phyloP scores from a whole-genome alignment of 1,140 invertebrate genomes.

The Heliconius congener region DNA sequence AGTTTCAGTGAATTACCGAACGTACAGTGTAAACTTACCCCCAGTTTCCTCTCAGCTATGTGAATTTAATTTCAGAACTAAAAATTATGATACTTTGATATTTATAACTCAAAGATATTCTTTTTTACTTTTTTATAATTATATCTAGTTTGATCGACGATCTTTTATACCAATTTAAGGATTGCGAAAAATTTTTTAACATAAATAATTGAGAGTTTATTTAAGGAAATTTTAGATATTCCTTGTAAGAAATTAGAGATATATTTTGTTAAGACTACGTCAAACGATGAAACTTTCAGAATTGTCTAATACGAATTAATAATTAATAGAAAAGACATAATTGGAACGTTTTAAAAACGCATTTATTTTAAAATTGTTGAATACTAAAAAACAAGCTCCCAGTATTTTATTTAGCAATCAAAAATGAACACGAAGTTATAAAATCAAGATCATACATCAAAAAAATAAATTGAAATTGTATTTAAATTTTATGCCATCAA shows the following conservation, averaged over 20 bases:
- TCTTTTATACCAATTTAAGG: too few species aligned
- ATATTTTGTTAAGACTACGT: too few species aligned
- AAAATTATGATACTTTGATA: neutral
- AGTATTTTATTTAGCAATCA: neutral
- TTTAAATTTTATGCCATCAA: neutral
- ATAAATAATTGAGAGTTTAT: too few species aligned
- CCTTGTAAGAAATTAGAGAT: too few species aligned
- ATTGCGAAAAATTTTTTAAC: too few species aligned
- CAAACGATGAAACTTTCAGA: too few species aligned
- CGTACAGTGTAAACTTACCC: neutral
- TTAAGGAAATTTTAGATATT: too few species aligned
- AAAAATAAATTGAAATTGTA: neutral
- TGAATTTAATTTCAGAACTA: neutral
- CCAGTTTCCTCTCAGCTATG: neutral
- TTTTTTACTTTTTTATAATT: too few species aligned
- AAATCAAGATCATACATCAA: neutral
- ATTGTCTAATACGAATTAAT: too few species aligned
- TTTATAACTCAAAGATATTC: too few species aligned
- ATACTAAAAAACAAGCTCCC: neutral
- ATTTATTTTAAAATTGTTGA: neutral
- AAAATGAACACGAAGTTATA: neutral
- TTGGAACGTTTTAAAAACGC: neutral
- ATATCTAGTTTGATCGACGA: too few species aligned
- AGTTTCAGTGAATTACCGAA: conserved; percentile 19
- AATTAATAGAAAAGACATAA: neutral